Evolutionary conservation across 2,113 vertebrate species (phyloP).

Genomic region (Sturnira hondurensis): DNA sequence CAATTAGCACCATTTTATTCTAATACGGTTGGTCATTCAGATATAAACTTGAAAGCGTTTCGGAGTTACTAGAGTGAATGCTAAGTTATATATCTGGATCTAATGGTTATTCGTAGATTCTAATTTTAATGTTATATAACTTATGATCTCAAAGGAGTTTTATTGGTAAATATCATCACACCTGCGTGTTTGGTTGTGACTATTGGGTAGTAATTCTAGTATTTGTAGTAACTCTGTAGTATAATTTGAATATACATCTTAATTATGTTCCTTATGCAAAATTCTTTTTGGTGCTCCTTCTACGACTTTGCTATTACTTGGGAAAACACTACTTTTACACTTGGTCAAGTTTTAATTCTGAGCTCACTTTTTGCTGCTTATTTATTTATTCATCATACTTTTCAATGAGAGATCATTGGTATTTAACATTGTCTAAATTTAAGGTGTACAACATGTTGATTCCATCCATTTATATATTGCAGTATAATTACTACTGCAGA

Average conservation of each 20-base stretch:
- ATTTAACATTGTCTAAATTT: not conserved
- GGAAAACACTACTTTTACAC: not conserved
- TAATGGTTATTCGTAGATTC: not conserved
- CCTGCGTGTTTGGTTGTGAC: not conserved
- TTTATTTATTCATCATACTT: not conserved
- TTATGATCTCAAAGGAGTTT: not conserved
- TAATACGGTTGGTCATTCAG: not conserved
- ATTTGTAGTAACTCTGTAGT: not conserved
- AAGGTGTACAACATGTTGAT: not conserved
- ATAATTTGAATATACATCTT: not conserved
- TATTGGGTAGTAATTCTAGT: not conserved
- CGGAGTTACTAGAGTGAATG: not conserved
- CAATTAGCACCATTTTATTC: not conserved
- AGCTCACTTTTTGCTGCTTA: not conserved
- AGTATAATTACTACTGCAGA: not conserved
- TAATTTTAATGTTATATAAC: not conserved
- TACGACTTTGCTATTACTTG: not conserved
- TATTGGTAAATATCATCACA: not conserved
- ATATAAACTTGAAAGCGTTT: not conserved
- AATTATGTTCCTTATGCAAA: not conserved
- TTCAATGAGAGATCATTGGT: not conserved
- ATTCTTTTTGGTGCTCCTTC: not conserved
- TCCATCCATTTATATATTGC: not conserved
- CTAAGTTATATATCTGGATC: not conserved
- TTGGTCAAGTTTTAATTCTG: not conserved